phyloP scores from a whole-genome alignment of 2,113 vertebrate genomes.

The Corythornis madagascariensis region DNA sequence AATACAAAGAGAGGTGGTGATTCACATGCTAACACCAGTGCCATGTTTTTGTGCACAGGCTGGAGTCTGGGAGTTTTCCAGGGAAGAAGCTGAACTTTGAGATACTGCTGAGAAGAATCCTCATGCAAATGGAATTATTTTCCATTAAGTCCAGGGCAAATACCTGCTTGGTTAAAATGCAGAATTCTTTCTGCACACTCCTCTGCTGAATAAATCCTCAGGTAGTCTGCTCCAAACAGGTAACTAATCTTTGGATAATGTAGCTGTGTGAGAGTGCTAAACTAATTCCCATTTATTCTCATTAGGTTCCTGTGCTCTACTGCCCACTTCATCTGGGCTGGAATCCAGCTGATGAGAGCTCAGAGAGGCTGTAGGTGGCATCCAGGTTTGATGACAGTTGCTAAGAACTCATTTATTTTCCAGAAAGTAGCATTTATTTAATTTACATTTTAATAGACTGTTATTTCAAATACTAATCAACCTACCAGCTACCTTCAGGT shows the following conservation, averaged over 20 bases:
- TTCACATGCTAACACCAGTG: neutral
- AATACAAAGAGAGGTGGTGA: neutral
- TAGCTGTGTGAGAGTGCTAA: constrained; percentile 27
- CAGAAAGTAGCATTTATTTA: constrained; percentile 56
- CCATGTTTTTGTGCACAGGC: neutral
- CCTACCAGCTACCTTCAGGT: constrained; percentile 12
- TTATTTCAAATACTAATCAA: constrained; percentile 41
- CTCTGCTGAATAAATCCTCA: constrained; percentile 18
- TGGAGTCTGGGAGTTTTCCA: neutral
- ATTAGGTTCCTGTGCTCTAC: constrained; percentile 36
- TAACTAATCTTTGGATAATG: constrained; percentile 55
- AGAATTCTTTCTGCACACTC: neutral
- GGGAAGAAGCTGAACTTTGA: neutral
- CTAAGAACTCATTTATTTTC: constrained; percentile 60
- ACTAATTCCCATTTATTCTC: constrained; percentile 62
- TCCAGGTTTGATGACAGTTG: constrained; percentile 35
- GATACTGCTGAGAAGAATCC: neutral
- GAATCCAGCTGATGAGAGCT: constrained; percentile 33
- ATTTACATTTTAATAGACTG: constrained; percentile 62
- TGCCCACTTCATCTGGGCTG: constrained; percentile 53
- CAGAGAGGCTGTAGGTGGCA: constrained; percentile 32
- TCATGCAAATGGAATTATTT: constrained; percentile 30
- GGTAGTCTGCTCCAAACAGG: constrained; percentile 18
- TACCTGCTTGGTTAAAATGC: constrained; percentile 8
- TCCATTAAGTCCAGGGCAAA: neutral